Evolutionary conservation across 2,888 invertebrate species (phyloP), one percentile per base, ranked within the genome.

Genomic region (Alsophila aescularia): DNA sequence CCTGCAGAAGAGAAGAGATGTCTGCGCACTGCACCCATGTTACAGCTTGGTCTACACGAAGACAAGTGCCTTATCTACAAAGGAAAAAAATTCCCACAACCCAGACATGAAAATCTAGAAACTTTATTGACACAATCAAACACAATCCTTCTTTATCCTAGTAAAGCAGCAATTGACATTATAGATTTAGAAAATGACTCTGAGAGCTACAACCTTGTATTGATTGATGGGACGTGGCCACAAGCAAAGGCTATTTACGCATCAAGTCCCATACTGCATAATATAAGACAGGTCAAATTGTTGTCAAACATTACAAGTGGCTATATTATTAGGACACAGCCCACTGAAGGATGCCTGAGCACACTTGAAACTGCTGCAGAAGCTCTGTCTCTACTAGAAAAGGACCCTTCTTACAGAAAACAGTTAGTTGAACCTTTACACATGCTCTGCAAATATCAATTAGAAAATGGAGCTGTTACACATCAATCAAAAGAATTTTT

Each of bases 211-310:
- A 98, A 96, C 80, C 90, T 98, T 47, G 92, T 98, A 37, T 87
- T 98, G 35, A 93, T 98, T 61, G 98, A 98, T 91, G 98, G 98
- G 3, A 98, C 98, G 8, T 98, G 98, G 98, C 96, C 97, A 0
- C 98, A 98, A 85, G 98, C 98, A 2, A 97, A 97, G 83, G 96
- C 97, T 9, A 97, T 98, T 60, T 98, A 96, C 85, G 94, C 96
- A 42, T 95, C 96, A 60, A 98, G 97, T 79, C 93, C 95, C 10
- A 90, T 94, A 56, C 90, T 98, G 43, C 96, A 96, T 69, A 88
- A 91, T 48, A 84, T 98, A 54, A 94, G 92, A 71, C 97, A 98
- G 89, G 96, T 98, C 0, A 97, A 97, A 85, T 91, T 98, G 43
- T 87, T 96, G 36, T 93, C 94, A 9, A 93, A 93, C 45, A 93